Evolutionary conservation across 2,797 vertebrate genomes (phyloP), one percentile per base, ranked within the genome.

Genomic region (Melanotaenia boesemani): DNA sequence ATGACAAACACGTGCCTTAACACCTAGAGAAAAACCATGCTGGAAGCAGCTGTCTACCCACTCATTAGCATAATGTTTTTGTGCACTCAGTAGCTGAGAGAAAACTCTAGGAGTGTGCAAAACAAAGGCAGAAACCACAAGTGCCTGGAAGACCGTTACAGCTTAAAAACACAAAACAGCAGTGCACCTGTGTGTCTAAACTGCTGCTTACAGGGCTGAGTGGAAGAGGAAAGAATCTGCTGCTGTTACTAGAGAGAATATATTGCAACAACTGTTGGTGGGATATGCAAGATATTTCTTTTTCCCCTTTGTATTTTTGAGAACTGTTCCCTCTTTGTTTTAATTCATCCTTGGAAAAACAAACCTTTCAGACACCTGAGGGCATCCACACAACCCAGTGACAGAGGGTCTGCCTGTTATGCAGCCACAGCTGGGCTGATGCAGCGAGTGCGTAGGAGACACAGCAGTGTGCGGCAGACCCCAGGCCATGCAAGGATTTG

Each of bases 21-120:
- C 32, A 84, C 73, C 28, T 28, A 67, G 88, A 86, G 71, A 84
- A 83, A 82, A 81, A 58, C 24, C 10, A 68, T 67, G 83, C 73
- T 88, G 68, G 76, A 82, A 91, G 84, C 94, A 95, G 94, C 92
- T 95, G 94, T 94, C 85, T 84, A 63, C 81, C 65, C 52, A 22
- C 67, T 88, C 90, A 93, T 93, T 93, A 93, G 86, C 92, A 93
- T 93, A 89, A 86, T 94, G 93, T 94, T 93, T 93, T 92, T 92
- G 86, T 91, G 81, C 84, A 80, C 90, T 52, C 71, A 76, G 76
- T 57, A 32, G 70, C 86, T 79, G 79, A 80, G 74, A 85, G 85
- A 91, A 85, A 90, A 88, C 79, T 85, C 76, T 68, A 86, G 84
- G 80, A 86, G 87, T 81, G 82, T 83, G 87, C 88, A 92, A 94